Conservation (phyloP, 1,140 invertebrate genomes). For the Hetaerina americana region DNA sequence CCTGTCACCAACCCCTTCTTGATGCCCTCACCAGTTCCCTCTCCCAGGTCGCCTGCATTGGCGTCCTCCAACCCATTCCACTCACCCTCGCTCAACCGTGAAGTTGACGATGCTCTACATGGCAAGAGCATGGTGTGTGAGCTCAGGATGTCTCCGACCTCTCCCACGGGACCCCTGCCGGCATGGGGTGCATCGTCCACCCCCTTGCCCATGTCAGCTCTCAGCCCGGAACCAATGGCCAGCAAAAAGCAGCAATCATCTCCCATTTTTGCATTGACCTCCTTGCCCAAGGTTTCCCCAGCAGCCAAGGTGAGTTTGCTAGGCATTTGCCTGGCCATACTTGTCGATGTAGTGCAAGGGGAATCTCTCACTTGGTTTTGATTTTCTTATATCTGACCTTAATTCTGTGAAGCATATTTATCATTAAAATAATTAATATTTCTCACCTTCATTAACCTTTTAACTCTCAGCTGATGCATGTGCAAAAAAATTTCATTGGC, state of each 20-base stretch:
- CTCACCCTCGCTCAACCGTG: conserved; percentile 26
- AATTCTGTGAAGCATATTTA: neutral
- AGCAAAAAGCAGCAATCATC: neutral
- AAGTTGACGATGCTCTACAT: conserved; percentile 20
- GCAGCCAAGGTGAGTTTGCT: neutral
- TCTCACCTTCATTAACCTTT: neutral
- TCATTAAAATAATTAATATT: neutral
- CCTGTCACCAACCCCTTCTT: conserved; percentile 41
- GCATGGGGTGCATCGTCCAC: conserved; percentile 30
- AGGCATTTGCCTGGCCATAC: neutral
- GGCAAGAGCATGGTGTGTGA: conserved; percentile 20
- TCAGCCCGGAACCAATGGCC: neutral
- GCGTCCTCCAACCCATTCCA: neutral
- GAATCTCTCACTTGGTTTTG: neutral
- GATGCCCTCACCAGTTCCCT: conserved; percentile 37
- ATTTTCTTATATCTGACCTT: neutral
- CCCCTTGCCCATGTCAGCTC: conserved; percentile 17
- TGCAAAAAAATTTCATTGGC: neutral
- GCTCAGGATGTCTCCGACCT: conserved; percentile 19
- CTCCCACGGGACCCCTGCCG: conserved; percentile 26
- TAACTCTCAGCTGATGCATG: neutral
- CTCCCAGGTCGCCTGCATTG: conserved; percentile 25
- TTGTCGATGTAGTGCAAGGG: neutral
- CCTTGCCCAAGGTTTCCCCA: neutral
- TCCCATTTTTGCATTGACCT: neutral